A percentile compares a stretch with the other conserved stretches of the same genome.
These are phyloP conservation scores for Spea hammondii DNA, from an alignment of 2,797 vertebrate genomes.

Conservation along the genomic window DNA sequence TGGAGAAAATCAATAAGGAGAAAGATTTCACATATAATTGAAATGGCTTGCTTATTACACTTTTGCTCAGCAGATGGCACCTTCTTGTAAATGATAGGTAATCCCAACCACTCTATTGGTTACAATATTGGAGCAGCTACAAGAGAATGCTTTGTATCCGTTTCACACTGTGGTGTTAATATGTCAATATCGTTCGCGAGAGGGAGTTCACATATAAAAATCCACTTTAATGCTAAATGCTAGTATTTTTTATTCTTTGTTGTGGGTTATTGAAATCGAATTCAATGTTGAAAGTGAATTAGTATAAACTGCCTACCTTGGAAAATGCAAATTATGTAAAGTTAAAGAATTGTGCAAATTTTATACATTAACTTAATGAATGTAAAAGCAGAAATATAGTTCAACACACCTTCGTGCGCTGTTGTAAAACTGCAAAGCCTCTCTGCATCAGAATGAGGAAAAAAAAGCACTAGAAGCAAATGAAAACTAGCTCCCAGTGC, in stretches of 20 bases:
- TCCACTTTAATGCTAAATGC: constrained; percentile 16
- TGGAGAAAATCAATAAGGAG: constrained; percentile 60
- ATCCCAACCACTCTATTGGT: constrained; percentile 50
- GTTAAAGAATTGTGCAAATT: neutral
- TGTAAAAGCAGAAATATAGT: too few species aligned
- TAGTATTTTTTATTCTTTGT: neutral
- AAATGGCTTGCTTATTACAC: constrained; percentile 64
- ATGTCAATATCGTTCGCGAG: constrained; percentile 26
- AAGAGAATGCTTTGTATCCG: constrained; percentile 39
- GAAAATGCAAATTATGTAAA: constrained; percentile 10
- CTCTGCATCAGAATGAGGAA: too few species aligned
- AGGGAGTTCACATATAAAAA: constrained; percentile 21
- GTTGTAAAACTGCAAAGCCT: too few species aligned
- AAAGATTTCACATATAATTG: constrained; percentile 57
- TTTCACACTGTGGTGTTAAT: constrained; percentile 38
- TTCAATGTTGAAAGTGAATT: constrained; percentile 9
- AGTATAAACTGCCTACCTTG: neutral
- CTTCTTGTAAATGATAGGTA: constrained; percentile 68
- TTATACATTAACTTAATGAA: neutral
- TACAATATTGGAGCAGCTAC: constrained; percentile 40
- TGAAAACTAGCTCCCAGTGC: too few species aligned
- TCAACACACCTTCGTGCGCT: too few species aligned
- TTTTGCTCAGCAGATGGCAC: constrained; percentile 73
- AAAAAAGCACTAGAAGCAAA: too few species aligned
- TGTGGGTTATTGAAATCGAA: constrained; percentile 7